Evolutionary conservation across 2,888 invertebrate species (phyloP), one percentile per base, ranked within the genome.

Genomic region (Microplitis manilae): DNA sequence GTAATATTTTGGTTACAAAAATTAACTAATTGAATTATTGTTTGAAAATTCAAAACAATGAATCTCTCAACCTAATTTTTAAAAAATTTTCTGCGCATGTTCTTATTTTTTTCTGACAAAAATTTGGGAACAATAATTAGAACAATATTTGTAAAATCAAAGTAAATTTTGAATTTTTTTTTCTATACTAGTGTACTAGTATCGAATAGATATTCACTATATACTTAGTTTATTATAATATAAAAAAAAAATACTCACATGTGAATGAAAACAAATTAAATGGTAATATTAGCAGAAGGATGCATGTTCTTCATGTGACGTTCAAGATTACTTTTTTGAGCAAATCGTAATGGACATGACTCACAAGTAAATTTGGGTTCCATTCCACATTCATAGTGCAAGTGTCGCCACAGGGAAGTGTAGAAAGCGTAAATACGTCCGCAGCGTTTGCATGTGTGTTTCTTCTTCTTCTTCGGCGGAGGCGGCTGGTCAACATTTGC

Each of bases 341-440:
- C 90, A 65, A 91, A 94, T 84, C 91, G 92, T 84, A 92, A 91
- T 82, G 91, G 91, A 87, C 93, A 94, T 82, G 92, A 90, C 68
- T 91, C 91, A 82, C 94, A 94, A 77, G 91, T 91, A 85, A 93
- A 93, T 83, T 91, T 92, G 0, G 93, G 93, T 81, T 93, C 93
- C 77, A 91, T 90, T 2, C 93, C 93, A 83, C 93, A 93, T 83
- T 93, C 93, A 84, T 93, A 92, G 73, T 92, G 81, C 50, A 85
- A 83, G 69, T 88, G 88, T 61, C 89, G 84, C 87, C 88, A 89
- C 0, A 90, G 77, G 0, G 89, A 89, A 0, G 88, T 89, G 76
- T 88, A 87, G 38, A 88, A 87, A 0, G 87, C 84, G 74, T 89
- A 89, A 2, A 79, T 81, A 9, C 86, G 85, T 38, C 83, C 82